Conservation (phyloP, 2,797 vertebrate genomes). For the Leptodactylus fallax region DNA sequence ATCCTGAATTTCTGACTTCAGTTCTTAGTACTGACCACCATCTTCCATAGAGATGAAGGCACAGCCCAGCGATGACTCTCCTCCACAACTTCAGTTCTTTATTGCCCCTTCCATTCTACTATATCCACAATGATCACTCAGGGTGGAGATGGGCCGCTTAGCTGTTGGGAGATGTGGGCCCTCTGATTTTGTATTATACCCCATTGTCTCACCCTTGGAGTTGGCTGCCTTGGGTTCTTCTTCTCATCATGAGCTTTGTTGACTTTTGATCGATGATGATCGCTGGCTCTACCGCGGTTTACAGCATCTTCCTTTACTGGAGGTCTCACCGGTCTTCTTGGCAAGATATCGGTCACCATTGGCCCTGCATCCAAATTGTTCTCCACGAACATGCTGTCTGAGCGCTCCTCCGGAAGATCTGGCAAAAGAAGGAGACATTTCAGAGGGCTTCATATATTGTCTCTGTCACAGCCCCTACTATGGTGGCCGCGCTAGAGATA, state of each 20-base stretch:
- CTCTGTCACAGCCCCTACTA: not conserved
- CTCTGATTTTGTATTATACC: too few relatives aligned
- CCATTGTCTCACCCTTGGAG: slow-evolving; percentile 73
- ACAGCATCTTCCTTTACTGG: slow-evolving; percentile 77
- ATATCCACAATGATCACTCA: too few relatives aligned
- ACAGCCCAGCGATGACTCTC: too few relatives aligned
- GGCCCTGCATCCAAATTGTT: slow-evolving; percentile 72
- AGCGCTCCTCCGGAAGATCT: slow-evolving; percentile 73
- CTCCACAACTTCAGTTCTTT: not conserved
- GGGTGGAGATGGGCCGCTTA: too few relatives aligned
- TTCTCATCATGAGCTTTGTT: slow-evolving; percentile 75
- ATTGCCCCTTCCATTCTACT: not conserved
- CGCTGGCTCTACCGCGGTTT: slow-evolving; percentile 75
- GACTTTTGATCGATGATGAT: slow-evolving; percentile 77
- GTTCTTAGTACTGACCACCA: too few relatives aligned
- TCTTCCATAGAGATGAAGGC: too few relatives aligned
- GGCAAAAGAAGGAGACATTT: slow-evolving; percentile 21
- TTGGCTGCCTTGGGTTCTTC: slow-evolving; percentile 72
- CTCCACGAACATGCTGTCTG: slow-evolving; percentile 70
- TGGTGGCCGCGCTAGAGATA: too few relatives aligned
- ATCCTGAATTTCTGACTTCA: too few relatives aligned
- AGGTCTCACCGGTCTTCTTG: slow-evolving; percentile 71
- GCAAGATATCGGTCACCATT: slow-evolving; percentile 65
- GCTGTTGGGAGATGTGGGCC: too few relatives aligned
- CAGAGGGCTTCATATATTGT: not conserved